Base-by-base conservation (phyloP, 1,140 invertebrate genomes). In the Chlorops oryzae region DNA sequence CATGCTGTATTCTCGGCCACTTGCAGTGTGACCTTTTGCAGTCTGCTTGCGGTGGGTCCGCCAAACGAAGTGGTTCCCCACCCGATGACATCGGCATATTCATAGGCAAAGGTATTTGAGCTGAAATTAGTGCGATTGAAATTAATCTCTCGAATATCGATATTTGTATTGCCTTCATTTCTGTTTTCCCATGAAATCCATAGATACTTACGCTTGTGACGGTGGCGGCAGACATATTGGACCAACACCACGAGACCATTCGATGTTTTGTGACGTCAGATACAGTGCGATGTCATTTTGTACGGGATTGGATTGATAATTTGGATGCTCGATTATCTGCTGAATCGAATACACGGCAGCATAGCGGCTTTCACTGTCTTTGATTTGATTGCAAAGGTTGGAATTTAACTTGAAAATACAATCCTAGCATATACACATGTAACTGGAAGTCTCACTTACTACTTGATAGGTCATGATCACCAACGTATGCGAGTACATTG, bases 11-110 rank as follows among this genome's bases (percentile, higher is more conserved):
- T 69, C 1, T 49, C 49, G 41, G 63, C 51, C 34, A 59, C 59
- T 28, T 62, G 39, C 17, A 69, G 22, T 6, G 45, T 43, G 23
- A 57, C 56, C 46, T 71, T 71, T 28, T 63, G 63, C 3, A 71
- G 27, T 0, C 58, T 67, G 5, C 58, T 70, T 3, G 68, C 68
- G 5, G 57, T 69, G 44, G 58, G 24, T 1, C 51, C 54, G 1
- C 54, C 56, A 39, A 67, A 69, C n/a, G 57, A 52, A 9, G 59
- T 15, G 2, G 65, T 62, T 9, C 68, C 68, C 68, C 65, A 71
- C 4, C 68, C 68, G 5, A 51, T 47, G 2, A 70, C 57, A 15
- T 71, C 56, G 6, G 67, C 68, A 3, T 52, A 51, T 1, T 40
- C 41, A 9, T 52, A 61, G 35, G 37, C 52, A 12, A 63, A 62